Percentiles rank a stretch among this genome's conserved stretches.
These are phyloP conservation scores for Leptodactylus fuscus DNA, from an alignment of 2,113 vertebrate species.

Conservation along the genomic window DNA sequence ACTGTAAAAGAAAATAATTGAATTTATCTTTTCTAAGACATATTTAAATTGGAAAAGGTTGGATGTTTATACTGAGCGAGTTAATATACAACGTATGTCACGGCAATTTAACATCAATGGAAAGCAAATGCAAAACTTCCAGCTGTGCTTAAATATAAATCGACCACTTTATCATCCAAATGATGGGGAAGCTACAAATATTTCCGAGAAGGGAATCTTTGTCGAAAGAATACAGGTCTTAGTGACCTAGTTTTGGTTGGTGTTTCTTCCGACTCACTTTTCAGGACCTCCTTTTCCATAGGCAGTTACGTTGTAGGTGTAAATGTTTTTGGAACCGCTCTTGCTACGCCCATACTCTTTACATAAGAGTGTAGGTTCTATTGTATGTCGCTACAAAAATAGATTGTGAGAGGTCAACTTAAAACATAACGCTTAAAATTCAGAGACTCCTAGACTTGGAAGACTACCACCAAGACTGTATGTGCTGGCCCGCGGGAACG, in stretches of 20 bases:
- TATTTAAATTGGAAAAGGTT: neutral
- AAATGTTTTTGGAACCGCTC: too few relatives aligned
- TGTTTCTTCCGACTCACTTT: neutral
- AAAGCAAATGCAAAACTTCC: neutral
- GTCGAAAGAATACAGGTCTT: neutral
- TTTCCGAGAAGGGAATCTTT: neutral
- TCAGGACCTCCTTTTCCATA: neutral
- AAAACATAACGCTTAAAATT: too few relatives aligned
- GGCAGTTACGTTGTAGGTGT: too few relatives aligned
- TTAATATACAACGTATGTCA: neutral
- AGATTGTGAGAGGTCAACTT: too few relatives aligned
- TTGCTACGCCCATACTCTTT: too few relatives aligned
- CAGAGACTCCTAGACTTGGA: too few relatives aligned
- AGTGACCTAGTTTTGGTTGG: neutral
- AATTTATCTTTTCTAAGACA: neutral
- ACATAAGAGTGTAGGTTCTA: too few relatives aligned
- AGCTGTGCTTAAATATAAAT: neutral
- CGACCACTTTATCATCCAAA: neutral
- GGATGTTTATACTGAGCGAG: neutral
- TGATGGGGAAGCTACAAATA: neutral
- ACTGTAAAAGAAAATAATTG: neutral
- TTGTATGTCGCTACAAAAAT: too few relatives aligned
- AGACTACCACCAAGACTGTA: too few relatives aligned
- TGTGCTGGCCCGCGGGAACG: too few relatives aligned
- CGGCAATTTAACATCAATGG: neutral